These are phyloP conservation scores for Rhinolophus ferrumequinum DNA, from an alignment of 2,113 vertebrate genomes.

Conservation along the genomic window DNA sequence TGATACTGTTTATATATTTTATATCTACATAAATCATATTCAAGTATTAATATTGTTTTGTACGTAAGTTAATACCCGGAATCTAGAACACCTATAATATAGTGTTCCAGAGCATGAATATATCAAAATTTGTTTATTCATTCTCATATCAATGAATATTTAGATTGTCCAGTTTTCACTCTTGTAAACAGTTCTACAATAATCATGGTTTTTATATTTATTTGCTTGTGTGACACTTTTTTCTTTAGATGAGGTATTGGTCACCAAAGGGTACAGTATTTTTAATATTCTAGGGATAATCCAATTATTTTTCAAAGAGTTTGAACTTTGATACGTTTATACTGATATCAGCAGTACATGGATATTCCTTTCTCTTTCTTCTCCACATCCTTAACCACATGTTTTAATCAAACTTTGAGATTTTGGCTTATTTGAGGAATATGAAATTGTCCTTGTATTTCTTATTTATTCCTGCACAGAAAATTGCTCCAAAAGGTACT, in stretches of 20 bases:
- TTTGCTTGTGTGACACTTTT: background rate
- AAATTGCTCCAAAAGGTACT: background rate
- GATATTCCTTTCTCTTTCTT: background rate
- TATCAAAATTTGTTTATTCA: background rate
- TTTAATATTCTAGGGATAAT: background rate
- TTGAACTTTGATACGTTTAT: background rate
- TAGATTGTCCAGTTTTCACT: background rate
- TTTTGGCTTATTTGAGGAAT: background rate
- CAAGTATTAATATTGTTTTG: background rate
- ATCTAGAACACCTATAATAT: background rate
- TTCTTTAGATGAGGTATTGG: background rate
- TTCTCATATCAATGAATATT: background rate
- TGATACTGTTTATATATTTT: background rate
- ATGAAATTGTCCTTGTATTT: background rate
- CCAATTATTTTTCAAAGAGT: background rate
- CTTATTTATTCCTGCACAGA: background rate
- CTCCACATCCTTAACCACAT: background rate
- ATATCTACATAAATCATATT: background rate
- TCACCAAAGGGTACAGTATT: background rate
- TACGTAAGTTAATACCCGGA: background rate
- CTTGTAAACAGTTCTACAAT: background rate
- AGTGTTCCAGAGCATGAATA: background rate
- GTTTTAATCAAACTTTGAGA: background rate
- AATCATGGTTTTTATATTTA: background rate
- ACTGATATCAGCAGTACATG: background rate